Conservation (phyloP, 2,888 invertebrate genomes). For the Yponomeuta plumbellus region DNA sequence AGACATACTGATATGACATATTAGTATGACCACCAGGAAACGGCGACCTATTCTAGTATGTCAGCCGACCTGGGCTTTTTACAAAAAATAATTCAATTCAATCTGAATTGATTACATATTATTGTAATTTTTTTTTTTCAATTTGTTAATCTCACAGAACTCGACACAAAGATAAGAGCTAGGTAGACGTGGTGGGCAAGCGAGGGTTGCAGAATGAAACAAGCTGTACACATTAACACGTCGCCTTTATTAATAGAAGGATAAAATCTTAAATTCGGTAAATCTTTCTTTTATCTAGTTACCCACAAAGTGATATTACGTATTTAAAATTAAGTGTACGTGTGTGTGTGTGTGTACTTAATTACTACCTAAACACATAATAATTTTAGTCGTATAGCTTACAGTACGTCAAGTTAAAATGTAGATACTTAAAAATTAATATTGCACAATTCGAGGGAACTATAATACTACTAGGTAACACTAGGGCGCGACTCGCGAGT, state of each 20-base stretch:
- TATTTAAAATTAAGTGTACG: neutral
- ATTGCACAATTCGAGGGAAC: conserved; percentile 1
- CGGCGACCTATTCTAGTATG: too few species aligned
- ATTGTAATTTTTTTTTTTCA: too few species aligned
- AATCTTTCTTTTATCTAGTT: neutral
- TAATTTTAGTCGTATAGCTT: neutral
- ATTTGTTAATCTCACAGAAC: too few species aligned
- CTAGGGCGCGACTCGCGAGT: too few species aligned
- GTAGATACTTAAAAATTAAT: neutral
- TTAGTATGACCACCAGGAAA: too few species aligned
- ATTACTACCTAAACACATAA: too few species aligned
- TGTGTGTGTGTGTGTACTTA: neutral
- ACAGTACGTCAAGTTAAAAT: neutral
- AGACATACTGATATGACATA: too few species aligned
- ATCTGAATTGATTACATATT: too few species aligned
- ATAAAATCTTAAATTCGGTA: neutral
- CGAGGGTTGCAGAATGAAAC: neutral
- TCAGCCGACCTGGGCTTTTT: too few species aligned
- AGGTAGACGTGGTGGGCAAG: too few species aligned
- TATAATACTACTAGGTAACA: neutral
- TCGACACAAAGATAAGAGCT: too few species aligned
- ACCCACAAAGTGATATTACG: conserved; percentile 4
- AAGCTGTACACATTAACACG: neutral
- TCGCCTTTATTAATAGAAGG: neutral
- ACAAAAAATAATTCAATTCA: too few species aligned